Evolutionary conservation across 2,113 vertebrate species (phyloP), one percentile per base, ranked within the genome.

Genomic region (Clinocottus analis): DNA sequence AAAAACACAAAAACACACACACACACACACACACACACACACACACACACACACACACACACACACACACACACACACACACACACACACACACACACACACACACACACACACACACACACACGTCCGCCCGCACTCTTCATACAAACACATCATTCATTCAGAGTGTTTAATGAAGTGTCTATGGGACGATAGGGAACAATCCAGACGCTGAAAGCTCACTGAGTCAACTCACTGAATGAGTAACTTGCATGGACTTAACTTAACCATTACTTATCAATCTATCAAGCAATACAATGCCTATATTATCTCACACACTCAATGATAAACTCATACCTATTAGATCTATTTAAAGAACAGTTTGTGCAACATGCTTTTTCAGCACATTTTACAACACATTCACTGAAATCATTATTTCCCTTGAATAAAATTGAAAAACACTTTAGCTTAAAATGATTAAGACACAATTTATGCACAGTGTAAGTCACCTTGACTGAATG

Each of bases 101-200:
- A 43, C 14, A 8, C n/a, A 27, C 71, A 72, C 66, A 89, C 88
- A 90, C 81, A 83, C 58, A 10, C 39, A 16, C 49, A 4, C 47
- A 56, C 37, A 63, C 37, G 63, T 77, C 70, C n/a, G 33, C 16
- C 16, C 12, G 2, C n/a, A n/a, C 55, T 7, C 70, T 73, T 72
- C 64, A 71, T 67, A 91, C 89, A 90, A 80, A 85, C 74, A 78
- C 58, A 81, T 89, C 84, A 90, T 92, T 92, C 87, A 93, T 92
- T 86, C 76, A 55, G 75, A 67, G 80, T 68, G 80, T 72, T 89
- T 90, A 82, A 91, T 85, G 71, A 80, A 85, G 89, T 85, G 71
- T 87, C 75, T 82, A 64, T 66, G 65, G 68, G 75, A 81, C 25
- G 41, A 86, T 21, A n/a, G 49, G 35, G 77, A 86, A 86, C 86